phyloP scores from a whole-genome alignment of 2,888 invertebrate species.

The Julus scandinavius region DNA sequence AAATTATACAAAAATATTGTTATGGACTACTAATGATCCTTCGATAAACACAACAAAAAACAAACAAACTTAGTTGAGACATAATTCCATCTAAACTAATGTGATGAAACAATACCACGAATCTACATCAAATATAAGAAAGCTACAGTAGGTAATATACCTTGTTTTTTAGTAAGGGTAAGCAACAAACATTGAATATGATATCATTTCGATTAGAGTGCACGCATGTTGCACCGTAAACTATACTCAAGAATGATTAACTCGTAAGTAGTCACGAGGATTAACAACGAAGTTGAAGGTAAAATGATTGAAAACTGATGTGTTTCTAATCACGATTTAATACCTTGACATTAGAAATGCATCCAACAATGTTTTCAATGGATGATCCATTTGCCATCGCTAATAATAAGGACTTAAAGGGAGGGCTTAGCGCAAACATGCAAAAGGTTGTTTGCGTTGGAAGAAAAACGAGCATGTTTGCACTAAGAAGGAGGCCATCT shows the following conservation, averaged over 20 bases:
- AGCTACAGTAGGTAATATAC: too few relatives aligned
- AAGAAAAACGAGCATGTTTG: not conserved
- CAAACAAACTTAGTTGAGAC: too few relatives aligned
- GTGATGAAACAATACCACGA: too few relatives aligned
- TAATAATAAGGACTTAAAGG: not conserved
- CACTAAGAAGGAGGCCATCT: not conserved
- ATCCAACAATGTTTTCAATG: too few relatives aligned
- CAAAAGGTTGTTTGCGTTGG: not conserved
- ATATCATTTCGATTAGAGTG: not conserved
- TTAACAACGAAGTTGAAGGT: not conserved
- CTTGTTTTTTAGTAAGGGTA: too few relatives aligned
- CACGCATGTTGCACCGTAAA: not conserved
- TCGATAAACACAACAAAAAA: too few relatives aligned
- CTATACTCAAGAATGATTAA: not conserved
- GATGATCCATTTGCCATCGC: not conserved
- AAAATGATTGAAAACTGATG: not conserved
- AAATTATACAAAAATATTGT: too few relatives aligned
- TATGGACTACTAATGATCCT: too few relatives aligned
- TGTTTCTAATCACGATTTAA: not conserved
- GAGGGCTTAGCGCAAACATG: not conserved
- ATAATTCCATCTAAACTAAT: too few relatives aligned
- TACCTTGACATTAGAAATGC: too few relatives aligned
- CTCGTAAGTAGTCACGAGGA: not conserved
- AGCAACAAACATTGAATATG: too few relatives aligned
- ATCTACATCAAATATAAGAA: too few relatives aligned